A percentile compares a stretch with the other conserved stretches of the same genome.
These are phyloP conservation scores for Drosophila biarmipes DNA, from an alignment of 1,140 invertebrate species.

Conservation along the genomic window DNA sequence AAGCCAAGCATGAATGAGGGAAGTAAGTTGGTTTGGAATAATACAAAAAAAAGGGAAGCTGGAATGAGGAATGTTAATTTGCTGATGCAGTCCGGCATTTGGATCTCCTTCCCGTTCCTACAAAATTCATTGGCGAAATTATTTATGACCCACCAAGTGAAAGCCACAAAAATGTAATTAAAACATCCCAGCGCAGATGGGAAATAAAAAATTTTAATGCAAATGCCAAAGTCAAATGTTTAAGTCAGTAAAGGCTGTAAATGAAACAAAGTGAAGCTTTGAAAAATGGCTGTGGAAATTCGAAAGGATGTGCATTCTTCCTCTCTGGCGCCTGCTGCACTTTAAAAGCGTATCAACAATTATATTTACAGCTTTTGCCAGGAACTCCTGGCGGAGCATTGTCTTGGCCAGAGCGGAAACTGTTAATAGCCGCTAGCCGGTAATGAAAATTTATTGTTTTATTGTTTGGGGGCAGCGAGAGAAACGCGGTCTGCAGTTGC, in stretches of 20 bases:
- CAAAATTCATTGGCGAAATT: conserved; percentile 55
- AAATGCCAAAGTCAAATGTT: conserved; percentile 71
- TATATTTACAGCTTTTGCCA: conserved; percentile 59
- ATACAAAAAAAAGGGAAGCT: conserved; percentile 10
- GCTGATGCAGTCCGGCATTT: conserved; percentile 46
- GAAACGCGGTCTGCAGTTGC: conserved; percentile 19
- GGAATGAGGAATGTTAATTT: conserved; percentile 49
- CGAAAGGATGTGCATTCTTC: conserved; percentile 50
- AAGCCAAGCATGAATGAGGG: conserved; percentile 32
- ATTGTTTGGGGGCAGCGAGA: conserved; percentile 70
- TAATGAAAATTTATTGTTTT: conserved; percentile 82
- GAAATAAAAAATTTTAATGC: conserved; percentile 65
- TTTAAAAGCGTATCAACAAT: conserved; percentile 70
- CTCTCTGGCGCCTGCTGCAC: conserved; percentile 33
- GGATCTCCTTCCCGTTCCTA: conserved; percentile 11
- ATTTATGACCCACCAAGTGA: conserved; percentile 73
- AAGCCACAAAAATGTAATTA: conserved; percentile 81
- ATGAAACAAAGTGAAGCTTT: not conserved
- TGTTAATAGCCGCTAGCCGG: conserved; percentile 75
- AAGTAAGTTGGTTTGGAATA: conserved; percentile 31
- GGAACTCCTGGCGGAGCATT: conserved; percentile 35
- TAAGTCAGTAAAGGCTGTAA: conserved; percentile 33
- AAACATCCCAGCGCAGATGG: conserved; percentile 49
- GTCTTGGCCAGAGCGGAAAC: conserved; percentile 62
- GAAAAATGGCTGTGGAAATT: conserved; percentile 22